These are phyloP conservation scores for Gymnocypris eckloni DNA, from an alignment of 2,797 vertebrate genomes.

Conservation along the genomic window DNA sequence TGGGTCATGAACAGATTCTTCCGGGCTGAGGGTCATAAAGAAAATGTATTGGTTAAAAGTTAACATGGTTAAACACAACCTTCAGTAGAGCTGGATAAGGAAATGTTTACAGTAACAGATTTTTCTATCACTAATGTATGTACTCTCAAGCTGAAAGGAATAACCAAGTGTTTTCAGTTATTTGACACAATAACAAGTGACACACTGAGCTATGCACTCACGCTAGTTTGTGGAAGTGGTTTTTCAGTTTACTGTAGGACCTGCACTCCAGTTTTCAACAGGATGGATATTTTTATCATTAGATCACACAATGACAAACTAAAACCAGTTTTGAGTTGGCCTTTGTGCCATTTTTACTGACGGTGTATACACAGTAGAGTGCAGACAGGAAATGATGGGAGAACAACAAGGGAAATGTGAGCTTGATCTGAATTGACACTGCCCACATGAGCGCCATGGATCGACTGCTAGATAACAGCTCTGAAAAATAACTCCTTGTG, in stretches of 20 bases:
- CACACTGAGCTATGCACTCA: neutral
- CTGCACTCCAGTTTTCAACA: neutral
- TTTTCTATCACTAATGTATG: neutral
- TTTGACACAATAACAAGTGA: neutral
- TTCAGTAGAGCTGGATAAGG: neutral
- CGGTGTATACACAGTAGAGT: neutral
- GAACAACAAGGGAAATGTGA: neutral
- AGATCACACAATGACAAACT: neutral
- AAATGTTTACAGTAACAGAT: neutral
- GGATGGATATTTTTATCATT: neutral
- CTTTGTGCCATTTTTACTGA: constrained; percentile 1
- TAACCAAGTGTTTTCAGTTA: neutral
- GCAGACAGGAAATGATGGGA: neutral
- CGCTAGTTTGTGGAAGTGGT: neutral
- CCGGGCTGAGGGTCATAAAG: constrained; percentile 69
- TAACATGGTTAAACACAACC: neutral
- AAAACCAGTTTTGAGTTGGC: neutral
- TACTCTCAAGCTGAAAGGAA: neutral
- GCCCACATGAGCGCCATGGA: neutral
- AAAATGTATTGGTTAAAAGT: neutral
- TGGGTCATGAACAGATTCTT: constrained; percentile 87
- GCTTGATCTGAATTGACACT: neutral
- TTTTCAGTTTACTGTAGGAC: neutral
- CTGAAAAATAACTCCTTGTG: neutral
- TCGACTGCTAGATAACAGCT: neutral